Percentiles rank a stretch among this genome's conserved stretches.
These are phyloP conservation scores for Pollimyrus isidori DNA, from an alignment of 2,113 vertebrate genomes.

Conservation along the genomic window DNA sequence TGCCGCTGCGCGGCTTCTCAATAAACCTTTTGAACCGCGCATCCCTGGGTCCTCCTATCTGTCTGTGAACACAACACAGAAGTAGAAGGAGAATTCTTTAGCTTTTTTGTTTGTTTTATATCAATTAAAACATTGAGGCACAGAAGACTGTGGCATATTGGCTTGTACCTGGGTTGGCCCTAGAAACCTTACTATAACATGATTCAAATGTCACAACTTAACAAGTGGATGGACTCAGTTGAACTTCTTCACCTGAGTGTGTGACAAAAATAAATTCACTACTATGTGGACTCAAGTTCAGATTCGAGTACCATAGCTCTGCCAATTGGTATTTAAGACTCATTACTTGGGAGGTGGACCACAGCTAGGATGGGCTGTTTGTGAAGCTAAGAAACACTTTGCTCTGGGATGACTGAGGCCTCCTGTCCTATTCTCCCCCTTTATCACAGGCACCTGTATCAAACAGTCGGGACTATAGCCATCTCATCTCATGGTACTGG, in stretches of 20 bases:
- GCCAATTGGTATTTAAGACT: neutral
- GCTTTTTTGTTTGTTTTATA: neutral
- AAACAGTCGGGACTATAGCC: neutral
- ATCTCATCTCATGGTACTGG: neutral
- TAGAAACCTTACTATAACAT: neutral
- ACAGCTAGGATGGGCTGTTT: neutral
- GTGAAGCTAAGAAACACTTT: neutral
- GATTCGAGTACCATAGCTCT: neutral
- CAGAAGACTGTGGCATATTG: neutral
- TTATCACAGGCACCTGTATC: neutral
- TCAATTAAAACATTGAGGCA: neutral
- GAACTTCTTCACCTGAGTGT: neutral
- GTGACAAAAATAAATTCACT: neutral
- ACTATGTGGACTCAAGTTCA: neutral
- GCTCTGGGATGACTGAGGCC: neutral
- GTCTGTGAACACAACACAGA: neutral
- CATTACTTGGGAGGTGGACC: neutral
- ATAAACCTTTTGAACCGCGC: too few relatives aligned
- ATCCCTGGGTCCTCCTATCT: too few relatives aligned
- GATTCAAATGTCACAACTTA: neutral
- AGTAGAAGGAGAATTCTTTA: neutral
- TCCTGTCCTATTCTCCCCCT: neutral
- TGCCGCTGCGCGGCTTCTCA: too few relatives aligned
- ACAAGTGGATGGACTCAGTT: neutral
- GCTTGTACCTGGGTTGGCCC: neutral